These are phyloP conservation scores for Microtus richardsoni DNA, from an alignment of 2,113 vertebrate species.

Conservation along the genomic window DNA sequence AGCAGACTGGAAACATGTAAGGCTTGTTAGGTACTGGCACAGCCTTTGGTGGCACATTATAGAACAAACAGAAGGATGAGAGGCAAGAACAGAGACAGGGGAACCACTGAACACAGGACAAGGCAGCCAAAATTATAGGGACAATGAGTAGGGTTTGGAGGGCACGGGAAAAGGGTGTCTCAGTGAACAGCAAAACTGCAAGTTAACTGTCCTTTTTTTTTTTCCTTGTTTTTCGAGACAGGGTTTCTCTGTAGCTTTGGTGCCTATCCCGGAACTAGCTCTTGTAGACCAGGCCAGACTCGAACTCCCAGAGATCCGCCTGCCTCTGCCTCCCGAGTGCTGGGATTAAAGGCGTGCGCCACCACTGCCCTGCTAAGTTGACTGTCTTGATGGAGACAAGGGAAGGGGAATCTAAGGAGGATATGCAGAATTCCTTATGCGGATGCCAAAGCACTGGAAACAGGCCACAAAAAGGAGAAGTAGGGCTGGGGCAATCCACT, in stretches of 20 bases:
- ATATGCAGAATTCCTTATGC: neutral
- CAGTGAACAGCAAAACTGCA: neutral
- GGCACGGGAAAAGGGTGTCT: neutral
- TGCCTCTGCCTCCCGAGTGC: too few relatives aligned
- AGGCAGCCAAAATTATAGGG: neutral
- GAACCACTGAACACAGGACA: neutral
- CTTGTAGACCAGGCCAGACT: too few relatives aligned
- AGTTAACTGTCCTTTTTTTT: neutral
- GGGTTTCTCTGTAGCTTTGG: too few relatives aligned
- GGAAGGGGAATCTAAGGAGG: neutral
- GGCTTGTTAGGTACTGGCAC: too few relatives aligned
- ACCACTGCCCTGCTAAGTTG: neutral
- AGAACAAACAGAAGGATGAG: neutral
- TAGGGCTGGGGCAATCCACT: neutral
- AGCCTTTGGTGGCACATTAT: neutral
- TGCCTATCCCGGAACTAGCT: too few relatives aligned
- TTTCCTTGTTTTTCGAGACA: too few relatives aligned
- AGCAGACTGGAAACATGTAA: neutral
- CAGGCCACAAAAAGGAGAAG: neutral
- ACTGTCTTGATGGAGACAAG: neutral
- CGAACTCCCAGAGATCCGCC: too few relatives aligned
- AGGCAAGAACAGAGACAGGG: neutral
- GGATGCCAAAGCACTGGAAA: neutral
- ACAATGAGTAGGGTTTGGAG: neutral
- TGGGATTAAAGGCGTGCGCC: too few relatives aligned